Evolutionary conservation across 1,140 invertebrate species (phyloP), one percentile per base, ranked within the genome.

Genomic region (Pseudobourletiella spinata): DNA sequence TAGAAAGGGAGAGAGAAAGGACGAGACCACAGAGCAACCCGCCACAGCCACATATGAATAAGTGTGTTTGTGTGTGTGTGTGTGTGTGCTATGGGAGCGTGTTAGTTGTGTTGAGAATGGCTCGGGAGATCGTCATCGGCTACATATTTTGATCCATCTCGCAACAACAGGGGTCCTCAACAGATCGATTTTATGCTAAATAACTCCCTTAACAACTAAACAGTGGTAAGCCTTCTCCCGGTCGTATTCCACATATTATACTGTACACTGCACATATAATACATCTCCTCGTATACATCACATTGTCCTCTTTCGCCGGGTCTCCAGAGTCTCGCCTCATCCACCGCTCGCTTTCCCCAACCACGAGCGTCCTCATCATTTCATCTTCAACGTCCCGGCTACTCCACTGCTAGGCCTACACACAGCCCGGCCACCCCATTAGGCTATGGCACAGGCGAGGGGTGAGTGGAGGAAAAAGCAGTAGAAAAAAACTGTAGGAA

Each of bases 171-270:
- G 59, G 52, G 59, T 43, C 22, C 25, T 52, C 52, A 29, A 48
- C 51, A 61, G 55, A 66, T 66, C 64, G 64, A 66, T 66, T 66
- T 66, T 66, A 66, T 66, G 64, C 64, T 66, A 66, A 66, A 66
- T 60, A 66, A 66, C 59, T 59, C 54, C 18, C 43, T 46, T 20
- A 46, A 46, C 43, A 46, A 18, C 35, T 39, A 46, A 46, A 46
- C 43, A 46, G 43, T 46, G 43, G 43, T 16, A 16, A 16, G 24
- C 18, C n/a, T 46, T 4, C n/a, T 20, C n/a, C n/a, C n/a, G n/a
- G n/a, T 39, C 35, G 8, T 11, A 8, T n/a, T 11, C 35, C 35
- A 39, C 8, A 8, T 11, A 39, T n/a, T n/a, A 39, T n/a, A 39
- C n/a, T 22, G 24, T 22, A 46, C 43, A 46, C n/a, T n/a, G n/a